These are phyloP conservation scores for Camelus bactrianus DNA, from an alignment of 2,113 vertebrate species.

Conservation along the genomic window DNA sequence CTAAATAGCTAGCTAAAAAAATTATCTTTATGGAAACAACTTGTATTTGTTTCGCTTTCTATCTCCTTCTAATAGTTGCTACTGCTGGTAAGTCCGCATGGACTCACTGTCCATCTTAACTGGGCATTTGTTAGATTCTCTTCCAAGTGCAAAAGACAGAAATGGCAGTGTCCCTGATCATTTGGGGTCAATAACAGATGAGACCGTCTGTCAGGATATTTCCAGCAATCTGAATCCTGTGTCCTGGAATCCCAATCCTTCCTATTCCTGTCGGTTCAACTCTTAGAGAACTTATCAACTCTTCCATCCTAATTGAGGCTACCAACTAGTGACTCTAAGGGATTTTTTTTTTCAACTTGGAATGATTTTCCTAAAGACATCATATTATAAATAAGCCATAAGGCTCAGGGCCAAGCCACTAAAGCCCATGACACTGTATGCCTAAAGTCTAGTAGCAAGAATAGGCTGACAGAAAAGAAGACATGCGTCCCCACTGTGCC, in stretches of 20 bases:
- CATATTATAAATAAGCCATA: constrained; percentile 10
- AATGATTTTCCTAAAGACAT: constrained; percentile 35
- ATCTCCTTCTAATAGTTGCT: not conserved
- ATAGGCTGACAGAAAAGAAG: not conserved
- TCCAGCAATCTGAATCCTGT: not conserved
- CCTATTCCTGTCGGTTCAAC: not conserved
- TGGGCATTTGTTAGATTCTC: constrained; percentile 40
- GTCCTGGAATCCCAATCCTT: not conserved
- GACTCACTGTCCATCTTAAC: not conserved
- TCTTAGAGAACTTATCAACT: not conserved
- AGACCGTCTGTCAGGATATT: not conserved
- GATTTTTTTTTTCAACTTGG: constrained; percentile 61
- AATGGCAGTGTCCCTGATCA: constrained; percentile 10
- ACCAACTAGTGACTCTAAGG: not conserved
- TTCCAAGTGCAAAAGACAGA: constrained; percentile 29
- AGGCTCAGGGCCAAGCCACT: not conserved
- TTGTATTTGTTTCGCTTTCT: constrained; percentile 40
- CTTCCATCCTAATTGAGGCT: not conserved
- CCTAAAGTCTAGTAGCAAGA: constrained; percentile 48
- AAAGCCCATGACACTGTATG: not conserved
- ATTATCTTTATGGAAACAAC: constrained; percentile 43
- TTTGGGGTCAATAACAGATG: not conserved
- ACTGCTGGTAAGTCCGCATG: not conserved
- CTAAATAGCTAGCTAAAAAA: not conserved
- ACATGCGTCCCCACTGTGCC: not conserved